Evolutionary conservation across 2,797 vertebrate species (phyloP), one percentile per base, ranked within the genome.

Genomic region (Oreonectes daqikongensis): DNA sequence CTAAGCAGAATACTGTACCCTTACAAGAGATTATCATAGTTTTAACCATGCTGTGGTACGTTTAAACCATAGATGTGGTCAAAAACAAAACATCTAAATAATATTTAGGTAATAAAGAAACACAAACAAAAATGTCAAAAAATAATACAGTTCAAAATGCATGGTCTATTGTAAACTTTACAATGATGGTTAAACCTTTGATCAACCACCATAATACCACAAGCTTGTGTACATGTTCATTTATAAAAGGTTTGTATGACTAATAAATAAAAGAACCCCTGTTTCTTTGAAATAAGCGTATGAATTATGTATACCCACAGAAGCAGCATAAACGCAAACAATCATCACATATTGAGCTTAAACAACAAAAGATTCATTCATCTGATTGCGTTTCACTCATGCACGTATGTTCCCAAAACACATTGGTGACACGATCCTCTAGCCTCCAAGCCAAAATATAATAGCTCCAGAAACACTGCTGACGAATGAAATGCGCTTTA

Each of bases 401-500:
- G 65, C 65, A 28, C 64, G 35, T 32, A 12, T 44, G 40, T 55
- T 55, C 63, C 50, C 72, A 67, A 35, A 76, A 20, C 42, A 60
- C 53, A 26, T 6, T 24, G 5, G 40, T 44, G 59, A 69, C 42
- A 53, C 10, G 32, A 11, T 57, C 42, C 60, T 28, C 40, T 15
- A 35, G 38, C 35, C n/a, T 75, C 46, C n/a, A 4, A 44, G 22
- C 15, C 57, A 60, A n/a, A n/a, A n/a, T n/a, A n/a, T n/a, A n/a
- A 52, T 28, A 63, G 59, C 67, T 64, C 11, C 57, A 55, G 15
- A 65, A 55, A 55, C 65, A 20, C 24, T n/a, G 48, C 20, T 74
- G 75, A 69, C 75, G 52, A 48, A 67, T 15, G 12, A 70, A 74
- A 30, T 22, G 52, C 57, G 32, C 55, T 81, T 75, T 72, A 65